Percentiles rank a stretch among this genome's conserved stretches.
Conservation (phyloP, 1,140 invertebrate species). For the Pteromalus puparum region DNA sequence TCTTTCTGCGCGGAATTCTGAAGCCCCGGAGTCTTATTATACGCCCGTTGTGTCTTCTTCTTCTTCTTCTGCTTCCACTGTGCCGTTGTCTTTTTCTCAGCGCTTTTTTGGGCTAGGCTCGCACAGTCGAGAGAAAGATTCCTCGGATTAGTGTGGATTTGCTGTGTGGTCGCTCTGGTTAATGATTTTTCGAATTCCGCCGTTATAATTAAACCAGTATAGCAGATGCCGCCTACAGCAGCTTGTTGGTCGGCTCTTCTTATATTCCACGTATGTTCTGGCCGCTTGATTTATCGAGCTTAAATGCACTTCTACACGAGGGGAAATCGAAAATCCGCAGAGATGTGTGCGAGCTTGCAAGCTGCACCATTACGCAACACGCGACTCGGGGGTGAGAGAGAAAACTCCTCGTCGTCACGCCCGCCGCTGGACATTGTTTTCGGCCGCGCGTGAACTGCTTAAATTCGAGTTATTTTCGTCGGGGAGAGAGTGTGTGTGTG, state of each 20-base stretch:
- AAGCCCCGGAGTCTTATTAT: slow-evolving; percentile 3
- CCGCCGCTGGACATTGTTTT: not conserved
- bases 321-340: not conserved
- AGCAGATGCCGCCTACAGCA: no score
- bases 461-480: slow-evolving; percentile 72
- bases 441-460: slow-evolving; percentile 64
- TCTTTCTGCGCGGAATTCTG: not conserved
- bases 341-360: slow-evolving; percentile 28
- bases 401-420: not conserved
- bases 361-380: slow-evolving; percentile 62
- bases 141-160: not conserved
- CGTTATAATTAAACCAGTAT: not conserved
- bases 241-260: not conserved
- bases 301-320: slow-evolving; percentile 52
- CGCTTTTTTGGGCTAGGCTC: not conserved
- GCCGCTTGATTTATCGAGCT: slow-evolving; percentile 57
- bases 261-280: slow-evolving; percentile 22
- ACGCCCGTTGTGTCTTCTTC: not conserved
- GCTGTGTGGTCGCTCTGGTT: not conserved
- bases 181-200: not conserved
- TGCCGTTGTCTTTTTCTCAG: no score
- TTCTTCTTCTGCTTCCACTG: not conserved
- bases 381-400: no score
- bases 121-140: not conserved
- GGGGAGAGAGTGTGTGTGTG: slow-evolving; percentile 53